Base-by-base conservation (phyloP, 2,888 invertebrate genomes). In the Drosophila gaucha region DNA sequence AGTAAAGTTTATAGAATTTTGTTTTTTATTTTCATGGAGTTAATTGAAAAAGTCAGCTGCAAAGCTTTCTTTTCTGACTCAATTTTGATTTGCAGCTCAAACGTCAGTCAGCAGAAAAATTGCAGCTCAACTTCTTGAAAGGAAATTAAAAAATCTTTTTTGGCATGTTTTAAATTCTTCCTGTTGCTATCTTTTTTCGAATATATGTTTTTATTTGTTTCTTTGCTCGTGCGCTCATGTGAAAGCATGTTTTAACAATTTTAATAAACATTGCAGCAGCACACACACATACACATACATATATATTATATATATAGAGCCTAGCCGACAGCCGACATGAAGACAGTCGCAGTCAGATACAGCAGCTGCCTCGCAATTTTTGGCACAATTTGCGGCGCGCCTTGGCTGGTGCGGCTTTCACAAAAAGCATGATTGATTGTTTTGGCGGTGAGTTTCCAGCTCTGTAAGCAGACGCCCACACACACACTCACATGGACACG, bases 351-450 rank as follows among this genome's bases (percentile, higher is more conserved):
- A 51, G 35, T 44, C 56, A 49, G 18, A 47, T 57, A 38, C 28
- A 18, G 26, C 38, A 20, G 35, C 20, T 12, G n/a, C 28, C 35
- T 43, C n/a, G 31, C 16, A 36, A 47, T 67, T 74, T 67, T 70
- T 62, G 47, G 57, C 57, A 67, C 67, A 65, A 65, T 65, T 78
- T 76, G 71, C 58, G 69, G 67, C 39, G 49, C 20, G 26, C 31
- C 14, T 33, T 22, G 39, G 58, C 49, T 66, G 26, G 57, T 20
- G 43, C 2, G 54, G 35, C 41, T 24, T 35, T 43, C 38, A 55
- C 31, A 50, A 59, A 64, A 70, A 68, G 69, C 78, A 84, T 84
- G 83, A 84, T 84, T 86, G 83, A 84, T 84, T 80, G 84, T 78
- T 67, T 60, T 64, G 63, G 66, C 58, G 68, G 67, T 68, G 74